Base-by-base conservation (phyloP, 2,888 invertebrate species). In the Gonocerus acuteangulatus region DNA sequence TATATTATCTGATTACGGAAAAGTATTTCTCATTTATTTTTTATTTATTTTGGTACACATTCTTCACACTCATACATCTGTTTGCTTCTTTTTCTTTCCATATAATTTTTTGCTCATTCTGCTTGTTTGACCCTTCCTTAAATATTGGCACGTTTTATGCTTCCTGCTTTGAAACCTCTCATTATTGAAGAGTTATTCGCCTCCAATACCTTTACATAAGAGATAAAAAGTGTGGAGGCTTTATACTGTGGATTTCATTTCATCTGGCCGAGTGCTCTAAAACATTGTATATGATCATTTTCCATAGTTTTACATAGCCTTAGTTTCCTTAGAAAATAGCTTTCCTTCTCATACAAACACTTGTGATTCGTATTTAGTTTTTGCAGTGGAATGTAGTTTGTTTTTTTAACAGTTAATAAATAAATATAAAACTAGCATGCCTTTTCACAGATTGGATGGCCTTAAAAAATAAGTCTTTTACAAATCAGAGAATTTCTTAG, bases 221-320 rank as follows among this genome's bases (percentile, higher is more conserved):
- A 11, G 19, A 21, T 32, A 13, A 21, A 42, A 19, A 15, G 22
- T 22, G 54, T 54, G 54, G 54, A 54, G 54, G 62, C 60, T 63
- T 63, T 63, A 63, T 63, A 63, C 62, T 63, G 62, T 63, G 62
- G 44, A 63, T 56, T 62, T 62, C 44, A 39, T 49, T 27, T 63
- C 44, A 48, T 60, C 60, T 63, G 62, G 62, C 62, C 44, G 52
- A 32, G 45, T 59, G 58, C 48, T 59, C 32, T 36, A 39, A 59
- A 47, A 47, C 21, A 47, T 16, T 47, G 16, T 47, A 19, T 47
- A 7, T 47, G 2, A 47, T 19, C 21, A 47, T 21, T 47, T 47
- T 39, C 9, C 39, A 39, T 39, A 39, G 3, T 39, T n/a, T 9
- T 39, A 15, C 4, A n/a, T 39, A 39, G 39, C 39, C 15, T n/a